These are phyloP conservation scores for Automeris io DNA, from an alignment of 2,888 invertebrate genomes.

Conservation along the genomic window DNA sequence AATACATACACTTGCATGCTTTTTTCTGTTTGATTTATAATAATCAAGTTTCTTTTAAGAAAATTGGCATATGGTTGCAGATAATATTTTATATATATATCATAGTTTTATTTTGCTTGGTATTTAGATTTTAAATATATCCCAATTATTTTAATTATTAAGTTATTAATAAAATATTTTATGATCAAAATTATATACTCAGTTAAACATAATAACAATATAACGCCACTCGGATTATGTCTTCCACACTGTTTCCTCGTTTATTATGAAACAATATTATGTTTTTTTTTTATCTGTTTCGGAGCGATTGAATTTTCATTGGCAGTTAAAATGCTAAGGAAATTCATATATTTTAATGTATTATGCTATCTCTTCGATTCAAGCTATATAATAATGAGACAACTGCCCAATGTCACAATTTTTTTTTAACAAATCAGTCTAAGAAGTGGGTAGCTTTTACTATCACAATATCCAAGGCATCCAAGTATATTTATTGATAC, in stretches of 20 bases:
- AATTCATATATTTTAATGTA: no score
- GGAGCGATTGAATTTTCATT: no score
- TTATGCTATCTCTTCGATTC: no score
- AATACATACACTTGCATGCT: neutral
- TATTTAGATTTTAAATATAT: constrained; percentile 21
- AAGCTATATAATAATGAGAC: no score
- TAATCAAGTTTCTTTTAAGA: constrained; percentile 18
- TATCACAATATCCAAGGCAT: no score
- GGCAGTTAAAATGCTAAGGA: no score
- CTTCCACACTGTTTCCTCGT: neutral
- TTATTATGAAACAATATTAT: constrained; percentile 1
- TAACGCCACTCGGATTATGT: constrained; percentile 9
- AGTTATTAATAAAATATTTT: constrained; percentile 32
- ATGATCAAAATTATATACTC: constrained; percentile 70
- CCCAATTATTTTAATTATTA: constrained; percentile 23
- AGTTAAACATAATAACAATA: constrained; percentile 40
- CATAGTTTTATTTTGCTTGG: constrained; percentile 25
- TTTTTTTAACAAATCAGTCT: no score
- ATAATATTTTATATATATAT: constrained; percentile 12
- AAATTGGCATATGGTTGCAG: constrained; percentile 31
- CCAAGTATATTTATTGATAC: no score
- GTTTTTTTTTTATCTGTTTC: neutral
- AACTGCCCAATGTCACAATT: no score
- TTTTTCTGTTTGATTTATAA: constrained; percentile 13
- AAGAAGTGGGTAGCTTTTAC: no score